A percentile compares a stretch with the other conserved stretches of the same genome.
Evolutionary conservation across 2,888 invertebrate species (phyloP).

Genomic region (Stenodema calcarata): DNA sequence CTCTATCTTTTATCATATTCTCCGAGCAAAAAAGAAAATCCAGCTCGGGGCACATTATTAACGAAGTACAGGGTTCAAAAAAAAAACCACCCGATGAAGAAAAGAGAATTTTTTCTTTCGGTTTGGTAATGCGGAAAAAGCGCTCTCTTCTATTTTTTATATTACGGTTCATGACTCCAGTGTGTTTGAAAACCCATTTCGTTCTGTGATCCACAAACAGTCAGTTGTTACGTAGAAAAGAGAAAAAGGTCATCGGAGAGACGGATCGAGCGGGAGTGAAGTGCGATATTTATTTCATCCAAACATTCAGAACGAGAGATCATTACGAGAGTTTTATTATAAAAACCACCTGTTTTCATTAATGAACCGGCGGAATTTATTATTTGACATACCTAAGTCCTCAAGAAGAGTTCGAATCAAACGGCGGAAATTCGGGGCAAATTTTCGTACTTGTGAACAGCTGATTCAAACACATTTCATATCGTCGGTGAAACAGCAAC

Average conservation of each 20-base stretch:
- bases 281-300: not conserved
- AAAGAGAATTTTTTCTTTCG: not conserved
- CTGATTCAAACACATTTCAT: too few species aligned
- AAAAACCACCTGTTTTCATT: too few species aligned
- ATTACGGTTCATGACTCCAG: not conserved
- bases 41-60: conserved; percentile 19
- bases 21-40: not conserved
- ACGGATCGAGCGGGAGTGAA: not conserved
- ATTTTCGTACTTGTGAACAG: too few species aligned
- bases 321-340: too few species aligned
- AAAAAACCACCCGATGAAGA: not conserved
- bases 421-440: too few species aligned
- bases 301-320: too few species aligned
- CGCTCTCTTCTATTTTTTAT: not conserved
- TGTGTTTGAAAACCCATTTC: not conserved
- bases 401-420: too few species aligned
- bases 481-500: too few species aligned
- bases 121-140: too few species aligned
- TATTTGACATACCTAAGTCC: too few species aligned
- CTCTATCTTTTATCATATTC: not conserved
- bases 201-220: not conserved
- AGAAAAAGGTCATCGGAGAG: not conserved
- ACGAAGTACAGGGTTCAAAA: not conserved
- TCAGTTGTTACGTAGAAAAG: not conserved
- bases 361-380: too few species aligned